Conservation (phyloP, 2,113 vertebrate genomes). For the Cryptotis parvus region DNA sequence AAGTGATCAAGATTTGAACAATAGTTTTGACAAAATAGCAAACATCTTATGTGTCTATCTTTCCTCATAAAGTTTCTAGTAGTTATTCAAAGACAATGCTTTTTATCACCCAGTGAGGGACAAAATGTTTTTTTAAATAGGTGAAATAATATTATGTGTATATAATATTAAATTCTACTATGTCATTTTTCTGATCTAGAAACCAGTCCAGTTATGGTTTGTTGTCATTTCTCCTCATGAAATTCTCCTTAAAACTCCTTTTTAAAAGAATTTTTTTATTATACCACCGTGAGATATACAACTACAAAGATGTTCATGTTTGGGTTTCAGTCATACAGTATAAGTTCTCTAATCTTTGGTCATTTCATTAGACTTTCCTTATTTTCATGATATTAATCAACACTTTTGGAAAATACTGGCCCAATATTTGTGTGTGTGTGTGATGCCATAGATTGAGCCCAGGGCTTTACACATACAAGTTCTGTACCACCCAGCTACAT, state of each 20-base stretch:
- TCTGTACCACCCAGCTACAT: too few relatives aligned
- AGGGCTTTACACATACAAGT: too few relatives aligned
- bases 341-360: neutral
- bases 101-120: neutral
- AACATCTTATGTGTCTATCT: neutral
- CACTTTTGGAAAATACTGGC: neutral
- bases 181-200: neutral
- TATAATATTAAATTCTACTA: too few relatives aligned
- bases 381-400: neutral
- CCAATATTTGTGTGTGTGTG: neutral
- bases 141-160: neutral
- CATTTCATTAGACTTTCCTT: neutral
- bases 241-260: neutral
- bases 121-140: neutral
- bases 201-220: neutral
- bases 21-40: neutral
- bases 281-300: too few relatives aligned
- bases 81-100: neutral
- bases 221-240: neutral
- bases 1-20: neutral
- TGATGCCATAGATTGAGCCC: too few relatives aligned
- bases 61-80: neutral
- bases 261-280: too few relatives aligned
- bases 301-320: too few relatives aligned
- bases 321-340: too few relatives aligned